Percentiles rank a stretch among this genome's conserved stretches.
Evolutionary conservation across 2,113 vertebrate species (phyloP).

Genomic region (Chamaea fasciata): DNA sequence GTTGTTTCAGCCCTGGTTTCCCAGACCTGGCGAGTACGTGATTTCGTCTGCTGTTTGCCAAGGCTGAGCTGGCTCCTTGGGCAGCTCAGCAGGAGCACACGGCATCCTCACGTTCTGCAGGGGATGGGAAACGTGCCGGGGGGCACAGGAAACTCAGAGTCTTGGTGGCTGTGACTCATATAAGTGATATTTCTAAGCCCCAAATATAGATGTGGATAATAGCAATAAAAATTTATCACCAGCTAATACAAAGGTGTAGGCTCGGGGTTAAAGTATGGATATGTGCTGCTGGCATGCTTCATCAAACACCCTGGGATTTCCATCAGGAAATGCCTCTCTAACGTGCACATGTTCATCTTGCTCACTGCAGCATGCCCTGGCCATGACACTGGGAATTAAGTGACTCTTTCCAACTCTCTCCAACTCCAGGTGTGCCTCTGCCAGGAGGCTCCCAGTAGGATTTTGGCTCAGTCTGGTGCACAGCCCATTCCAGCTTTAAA

Average conservation of each 20-base stretch:
- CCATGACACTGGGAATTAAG: background rate
- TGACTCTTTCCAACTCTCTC: background rate
- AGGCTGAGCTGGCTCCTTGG: background rate
- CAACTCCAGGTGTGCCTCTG: background rate
- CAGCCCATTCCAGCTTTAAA: background rate
- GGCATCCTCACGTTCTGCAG: rapidly evolving
- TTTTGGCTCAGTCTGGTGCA: background rate
- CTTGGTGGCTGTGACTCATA: background rate
- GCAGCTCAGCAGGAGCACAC: background rate
- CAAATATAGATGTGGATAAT: background rate
- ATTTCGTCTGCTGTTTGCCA: background rate
- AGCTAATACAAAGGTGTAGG: background rate
- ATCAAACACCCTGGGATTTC: background rate
- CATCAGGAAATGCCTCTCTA: background rate
- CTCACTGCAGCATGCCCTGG: background rate
- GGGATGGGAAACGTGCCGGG: rapidly evolving
- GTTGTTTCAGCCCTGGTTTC: background rate
- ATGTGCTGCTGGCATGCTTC: background rate
- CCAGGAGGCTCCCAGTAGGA: background rate
- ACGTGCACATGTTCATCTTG: rapidly evolving
- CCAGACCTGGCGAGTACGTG: too few relatives aligned
- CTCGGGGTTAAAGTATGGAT: background rate
- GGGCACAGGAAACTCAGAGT: background rate
- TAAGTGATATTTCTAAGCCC: background rate
- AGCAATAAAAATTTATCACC: background rate